Conservation (phyloP, 2,888 invertebrate species). For the Cryptocheilus praepositus region DNA sequence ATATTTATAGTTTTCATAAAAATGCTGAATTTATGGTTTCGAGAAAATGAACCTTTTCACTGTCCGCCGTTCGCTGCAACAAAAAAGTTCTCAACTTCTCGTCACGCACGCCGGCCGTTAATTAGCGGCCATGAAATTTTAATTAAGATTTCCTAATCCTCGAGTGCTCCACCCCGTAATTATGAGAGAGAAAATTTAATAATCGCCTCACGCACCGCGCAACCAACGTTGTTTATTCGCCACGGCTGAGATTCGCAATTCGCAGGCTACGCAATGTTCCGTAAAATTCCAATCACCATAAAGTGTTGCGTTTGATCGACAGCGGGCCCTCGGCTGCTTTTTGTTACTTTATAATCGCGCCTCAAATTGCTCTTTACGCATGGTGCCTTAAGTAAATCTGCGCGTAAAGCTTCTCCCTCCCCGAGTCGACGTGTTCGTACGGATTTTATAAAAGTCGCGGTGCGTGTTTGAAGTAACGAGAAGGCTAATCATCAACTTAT, state of each 20-base stretch:
- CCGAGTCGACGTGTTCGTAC: neutral
- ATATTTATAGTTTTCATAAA: neutral
- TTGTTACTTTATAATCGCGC: conserved; percentile 15
- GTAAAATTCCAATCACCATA: conserved; percentile 68
- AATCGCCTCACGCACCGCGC: conserved; percentile 38
- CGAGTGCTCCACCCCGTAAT: conserved; percentile 43
- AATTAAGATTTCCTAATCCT: conserved; percentile 63
- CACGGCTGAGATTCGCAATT: conserved; percentile 17
- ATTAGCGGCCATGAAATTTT: conserved; percentile 65
- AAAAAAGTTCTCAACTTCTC: conserved; percentile 37
- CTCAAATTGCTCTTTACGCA: conserved; percentile 3
- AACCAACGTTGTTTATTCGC: neutral
- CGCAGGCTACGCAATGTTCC: conserved; percentile 40
- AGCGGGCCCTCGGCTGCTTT: conserved; percentile 22
- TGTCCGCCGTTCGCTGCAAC: neutral
- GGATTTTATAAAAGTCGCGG: too few relatives aligned
- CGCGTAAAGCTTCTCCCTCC: neutral
- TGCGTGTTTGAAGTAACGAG: too few relatives aligned
- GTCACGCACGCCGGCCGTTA: conserved; percentile 55
- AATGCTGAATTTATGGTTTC: neutral
- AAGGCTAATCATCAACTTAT: too few relatives aligned
- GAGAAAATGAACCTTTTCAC: neutral
- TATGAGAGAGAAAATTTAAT: conserved; percentile 56
- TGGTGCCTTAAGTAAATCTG: neutral
- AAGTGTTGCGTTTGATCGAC: conserved; percentile 43